These are phyloP conservation scores for Synanthedon myopaeformis DNA, from an alignment of 2,888 invertebrate genomes.

Conservation along the genomic window DNA sequence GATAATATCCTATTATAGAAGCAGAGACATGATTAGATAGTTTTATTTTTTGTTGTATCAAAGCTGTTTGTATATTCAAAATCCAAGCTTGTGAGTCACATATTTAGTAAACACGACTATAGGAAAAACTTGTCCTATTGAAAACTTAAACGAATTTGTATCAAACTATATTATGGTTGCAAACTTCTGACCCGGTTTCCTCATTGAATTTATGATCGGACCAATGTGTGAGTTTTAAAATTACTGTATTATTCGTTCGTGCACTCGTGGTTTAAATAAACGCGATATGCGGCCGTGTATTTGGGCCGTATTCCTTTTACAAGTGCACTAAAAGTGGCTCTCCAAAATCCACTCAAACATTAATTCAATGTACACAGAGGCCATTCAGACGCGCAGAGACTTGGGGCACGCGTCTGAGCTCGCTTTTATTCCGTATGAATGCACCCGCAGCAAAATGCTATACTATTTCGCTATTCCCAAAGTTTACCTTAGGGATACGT, in stretches of 20 bases:
- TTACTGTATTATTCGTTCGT: background rate
- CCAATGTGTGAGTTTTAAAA: too few species aligned
- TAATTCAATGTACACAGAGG: conserved; percentile 21
- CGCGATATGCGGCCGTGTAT: background rate
- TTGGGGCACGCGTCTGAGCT: conserved; percentile 1
- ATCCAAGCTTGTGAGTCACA: too few species aligned
- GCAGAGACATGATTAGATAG: too few species aligned
- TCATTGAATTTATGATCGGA: too few species aligned
- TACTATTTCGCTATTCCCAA: background rate
- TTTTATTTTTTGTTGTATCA: too few species aligned
- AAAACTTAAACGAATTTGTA: too few species aligned
- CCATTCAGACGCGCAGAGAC: conserved; percentile 16
- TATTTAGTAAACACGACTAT: too few species aligned
- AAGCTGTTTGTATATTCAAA: too few species aligned
- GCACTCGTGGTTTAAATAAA: background rate
- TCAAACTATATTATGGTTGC: too few species aligned
- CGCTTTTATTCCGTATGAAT: background rate
- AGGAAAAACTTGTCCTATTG: too few species aligned
- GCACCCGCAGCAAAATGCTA: background rate
- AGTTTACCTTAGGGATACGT: background rate
- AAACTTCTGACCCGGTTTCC: too few species aligned
- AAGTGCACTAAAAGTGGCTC: conserved; percentile 4
- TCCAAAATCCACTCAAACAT: conserved; percentile 22
- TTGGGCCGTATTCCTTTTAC: background rate
- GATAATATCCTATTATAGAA: too few species aligned